Evolutionary conservation across 2,113 vertebrate genomes (phyloP).

Genomic region (Barnardius zonarius): DNA sequence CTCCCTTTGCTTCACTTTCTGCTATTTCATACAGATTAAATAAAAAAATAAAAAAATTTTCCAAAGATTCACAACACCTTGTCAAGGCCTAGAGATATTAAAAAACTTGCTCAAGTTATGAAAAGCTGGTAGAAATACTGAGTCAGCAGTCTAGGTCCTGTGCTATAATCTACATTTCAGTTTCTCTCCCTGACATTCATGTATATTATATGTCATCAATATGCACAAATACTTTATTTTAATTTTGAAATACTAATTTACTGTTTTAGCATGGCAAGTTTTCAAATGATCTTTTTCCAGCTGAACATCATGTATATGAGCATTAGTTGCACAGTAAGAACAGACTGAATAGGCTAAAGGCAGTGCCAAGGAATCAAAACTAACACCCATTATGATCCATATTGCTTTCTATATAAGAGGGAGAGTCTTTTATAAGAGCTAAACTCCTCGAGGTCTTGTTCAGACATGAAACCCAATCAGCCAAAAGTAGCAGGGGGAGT

Average conservation of each 20-base stretch:
- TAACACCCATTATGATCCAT: not conserved
- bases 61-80: not conserved
- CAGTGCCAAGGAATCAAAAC: not conserved
- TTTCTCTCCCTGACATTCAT: not conserved
- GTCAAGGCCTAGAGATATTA: not conserved
- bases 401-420: not conserved
- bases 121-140: not conserved
- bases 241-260: not conserved
- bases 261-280: not conserved
- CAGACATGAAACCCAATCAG: not conserved
- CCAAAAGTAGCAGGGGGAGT: not conserved
- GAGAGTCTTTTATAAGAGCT: not conserved
- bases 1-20: not conserved
- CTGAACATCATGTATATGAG: not conserved
- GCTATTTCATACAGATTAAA: not conserved
- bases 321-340: slow-evolving; percentile 41
- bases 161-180: not conserved
- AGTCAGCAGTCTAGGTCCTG: not conserved
- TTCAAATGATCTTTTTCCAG: not conserved
- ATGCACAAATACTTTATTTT: not conserved
- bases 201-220: not conserved
- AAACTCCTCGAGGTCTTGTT: slow-evolving; percentile 49
- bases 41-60: not conserved
- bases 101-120: not conserved
- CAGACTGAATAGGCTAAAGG: slow-evolving; percentile 37